Percentiles rank a stretch among this genome's conserved stretches.
These are phyloP conservation scores for Halcyon badia DNA, from an alignment of 2,797 vertebrate species.

Conservation along the genomic window DNA sequence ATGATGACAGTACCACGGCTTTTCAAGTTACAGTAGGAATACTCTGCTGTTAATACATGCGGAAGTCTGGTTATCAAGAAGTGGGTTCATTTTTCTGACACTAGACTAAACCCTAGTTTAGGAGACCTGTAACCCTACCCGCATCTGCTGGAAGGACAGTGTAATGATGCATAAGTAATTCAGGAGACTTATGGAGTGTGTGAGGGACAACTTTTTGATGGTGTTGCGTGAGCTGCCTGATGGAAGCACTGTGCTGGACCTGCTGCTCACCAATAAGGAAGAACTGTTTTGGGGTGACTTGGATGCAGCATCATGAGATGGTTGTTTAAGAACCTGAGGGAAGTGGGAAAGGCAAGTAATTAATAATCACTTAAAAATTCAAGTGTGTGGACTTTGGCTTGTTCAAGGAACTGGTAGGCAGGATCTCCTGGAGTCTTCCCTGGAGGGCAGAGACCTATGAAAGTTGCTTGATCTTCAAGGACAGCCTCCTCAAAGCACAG, in stretches of 20 bases:
- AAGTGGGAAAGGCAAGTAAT: not conserved
- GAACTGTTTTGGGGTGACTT: not conserved
- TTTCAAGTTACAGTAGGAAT: not conserved
- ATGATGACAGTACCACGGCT: fast-evolving
- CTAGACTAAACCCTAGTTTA: not conserved
- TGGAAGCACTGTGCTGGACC: not conserved
- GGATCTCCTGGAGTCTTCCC: slow-evolving; percentile 35
- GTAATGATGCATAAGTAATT: not conserved
- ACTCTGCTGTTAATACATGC: not conserved
- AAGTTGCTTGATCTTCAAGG: slow-evolving; percentile 59
- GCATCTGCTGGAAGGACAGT: not conserved
- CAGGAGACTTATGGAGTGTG: fast-evolving
- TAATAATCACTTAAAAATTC: not conserved
- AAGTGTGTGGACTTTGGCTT: not conserved
- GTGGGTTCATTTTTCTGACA: not conserved
- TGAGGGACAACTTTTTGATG: not conserved
- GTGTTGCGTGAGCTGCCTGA: not conserved
- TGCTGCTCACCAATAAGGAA: not conserved
- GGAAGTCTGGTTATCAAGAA: not conserved
- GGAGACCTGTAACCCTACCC: not conserved
- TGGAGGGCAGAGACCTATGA: slow-evolving; percentile 1
- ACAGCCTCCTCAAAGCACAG: slow-evolving; percentile 46
- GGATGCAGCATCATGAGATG: not conserved
- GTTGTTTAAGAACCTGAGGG: not conserved
- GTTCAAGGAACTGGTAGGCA: slow-evolving; percentile 18